phyloP scores from a whole-genome alignment of 2,113 vertebrate genomes.

The Calyptommatus sinebrachiatus region DNA sequence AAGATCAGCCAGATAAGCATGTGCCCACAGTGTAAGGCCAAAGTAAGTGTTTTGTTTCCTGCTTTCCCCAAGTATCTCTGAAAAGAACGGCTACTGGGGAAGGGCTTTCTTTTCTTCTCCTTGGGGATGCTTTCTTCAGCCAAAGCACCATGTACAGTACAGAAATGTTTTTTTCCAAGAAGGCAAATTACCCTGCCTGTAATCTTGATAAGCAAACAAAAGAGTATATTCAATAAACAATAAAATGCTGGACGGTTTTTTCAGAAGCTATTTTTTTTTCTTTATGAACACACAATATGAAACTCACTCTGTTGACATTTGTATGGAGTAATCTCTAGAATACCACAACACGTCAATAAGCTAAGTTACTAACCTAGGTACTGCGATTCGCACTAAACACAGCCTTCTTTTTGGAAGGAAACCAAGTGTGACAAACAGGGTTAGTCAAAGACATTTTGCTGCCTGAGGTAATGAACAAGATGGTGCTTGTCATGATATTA shows the following conservation, averaged over 20 bases:
- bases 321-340: not conserved
- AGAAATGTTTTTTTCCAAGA: not conserved
- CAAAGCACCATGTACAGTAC: not conserved
- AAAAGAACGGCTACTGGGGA: conserved; percentile 7
- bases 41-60: conserved; percentile 21
- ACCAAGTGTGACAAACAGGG: not conserved
- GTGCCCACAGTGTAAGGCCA: conserved; percentile 2
- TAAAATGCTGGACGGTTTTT: not conserved
- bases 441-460: not conserved
- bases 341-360: not conserved
- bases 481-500: not conserved
- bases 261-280: not conserved
- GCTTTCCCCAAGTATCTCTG: conserved; percentile 10
- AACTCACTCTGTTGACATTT: conserved; percentile 9
- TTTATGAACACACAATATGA: conserved; percentile 7
- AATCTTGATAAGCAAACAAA: conserved; percentile 29
- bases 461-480: not conserved
- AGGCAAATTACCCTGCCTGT: not conserved
- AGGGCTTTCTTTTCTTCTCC: conserved; percentile 12
- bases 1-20: conserved; percentile 13
- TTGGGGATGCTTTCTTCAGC: not conserved
- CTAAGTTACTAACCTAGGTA: not conserved
- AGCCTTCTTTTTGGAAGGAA: not conserved
- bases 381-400: not conserved
- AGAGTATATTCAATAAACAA: conserved; percentile 11